Evolutionary conservation across 2,797 vertebrate species (phyloP).

Genomic region (Chromis chromis): DNA sequence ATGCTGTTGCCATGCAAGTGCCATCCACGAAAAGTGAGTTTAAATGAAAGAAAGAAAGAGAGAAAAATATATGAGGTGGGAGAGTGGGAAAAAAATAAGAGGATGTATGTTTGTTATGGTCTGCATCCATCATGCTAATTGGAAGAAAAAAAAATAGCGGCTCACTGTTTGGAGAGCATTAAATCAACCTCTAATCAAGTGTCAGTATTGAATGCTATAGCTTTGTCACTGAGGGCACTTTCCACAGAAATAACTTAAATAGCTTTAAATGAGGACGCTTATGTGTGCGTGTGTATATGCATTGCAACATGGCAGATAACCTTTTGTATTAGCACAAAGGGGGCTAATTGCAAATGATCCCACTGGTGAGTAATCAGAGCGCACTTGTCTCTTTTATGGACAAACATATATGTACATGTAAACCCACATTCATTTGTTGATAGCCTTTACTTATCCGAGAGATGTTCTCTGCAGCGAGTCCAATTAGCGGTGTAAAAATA

Average conservation of each 20-base stretch:
- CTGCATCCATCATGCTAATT: conserved; percentile 79
- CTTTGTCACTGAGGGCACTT: conserved; percentile 46
- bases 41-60: conserved; percentile 30
- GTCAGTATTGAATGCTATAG: conserved; percentile 42
- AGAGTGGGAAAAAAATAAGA: conserved; percentile 7
- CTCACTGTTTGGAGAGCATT: conserved; percentile 76
- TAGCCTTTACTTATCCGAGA: conserved; percentile 26
- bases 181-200: conserved; percentile 79
- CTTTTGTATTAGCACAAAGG: conserved; percentile 63
- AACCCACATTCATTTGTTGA: conserved; percentile 27
- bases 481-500: conserved; percentile 25
- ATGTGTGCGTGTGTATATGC: conserved; percentile 1
- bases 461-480: conserved; percentile 2
- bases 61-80: conserved; percentile 18
- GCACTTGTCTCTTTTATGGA: conserved; percentile 15
- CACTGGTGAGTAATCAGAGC: conserved; percentile 49
- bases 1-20: conserved; percentile 55
- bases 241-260: conserved; percentile 67
- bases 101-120: conserved; percentile 61
- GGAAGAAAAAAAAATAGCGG: conserved; percentile 77
- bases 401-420: conserved; percentile 22
- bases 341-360: conserved; percentile 66
- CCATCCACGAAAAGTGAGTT: conserved; percentile 34
- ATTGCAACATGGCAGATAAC: conserved; percentile 48
- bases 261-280: conserved; percentile 54